A percentile compares a stretch with the other conserved stretches of the same genome.
These are phyloP conservation scores for Plestiodon gilberti DNA, from an alignment of 2,113 vertebrate genomes.

Conservation along the genomic window DNA sequence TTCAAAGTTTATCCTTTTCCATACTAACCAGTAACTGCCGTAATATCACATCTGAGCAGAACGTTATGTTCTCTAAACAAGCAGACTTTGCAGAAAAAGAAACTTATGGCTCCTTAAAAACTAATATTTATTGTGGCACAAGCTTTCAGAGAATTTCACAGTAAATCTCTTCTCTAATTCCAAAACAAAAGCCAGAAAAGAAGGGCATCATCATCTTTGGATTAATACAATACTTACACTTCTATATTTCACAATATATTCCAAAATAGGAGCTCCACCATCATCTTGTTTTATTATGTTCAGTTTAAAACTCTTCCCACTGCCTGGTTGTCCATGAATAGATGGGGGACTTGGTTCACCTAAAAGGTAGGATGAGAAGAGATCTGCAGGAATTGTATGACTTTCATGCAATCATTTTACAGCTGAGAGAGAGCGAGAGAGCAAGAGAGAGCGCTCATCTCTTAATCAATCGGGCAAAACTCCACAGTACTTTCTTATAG, in stretches of 20 bases:
- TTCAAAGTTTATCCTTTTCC: too few relatives aligned
- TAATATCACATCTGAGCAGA: neutral
- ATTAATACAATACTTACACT: conserved; percentile 83
- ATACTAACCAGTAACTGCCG: too few relatives aligned
- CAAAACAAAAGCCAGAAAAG: conserved; percentile 8
- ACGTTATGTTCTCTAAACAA: neutral
- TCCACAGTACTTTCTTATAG: neutral
- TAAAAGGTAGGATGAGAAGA: conserved; percentile 51
- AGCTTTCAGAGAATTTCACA: neutral
- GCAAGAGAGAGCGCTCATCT: too few relatives aligned
- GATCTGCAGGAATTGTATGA: neutral
- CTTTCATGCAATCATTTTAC: neutral
- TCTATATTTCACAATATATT: conserved; percentile 97
- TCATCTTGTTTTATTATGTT: conserved; percentile 97
- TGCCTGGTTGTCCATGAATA: conserved; percentile 93
- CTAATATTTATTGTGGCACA: neutral
- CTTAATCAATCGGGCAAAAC: neutral
- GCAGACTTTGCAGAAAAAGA: neutral
- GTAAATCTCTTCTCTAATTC: neutral
- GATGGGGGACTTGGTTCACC: conserved; percentile 96
- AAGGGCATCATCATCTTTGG: neutral
- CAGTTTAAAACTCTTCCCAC: conserved; percentile 92
- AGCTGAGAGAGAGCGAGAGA: neutral
- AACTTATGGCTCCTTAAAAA: neutral
- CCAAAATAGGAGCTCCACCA: conserved; percentile 94